Base-by-base conservation (phyloP, 2,888 invertebrate genomes). In the Heliconius ismenius region DNA sequence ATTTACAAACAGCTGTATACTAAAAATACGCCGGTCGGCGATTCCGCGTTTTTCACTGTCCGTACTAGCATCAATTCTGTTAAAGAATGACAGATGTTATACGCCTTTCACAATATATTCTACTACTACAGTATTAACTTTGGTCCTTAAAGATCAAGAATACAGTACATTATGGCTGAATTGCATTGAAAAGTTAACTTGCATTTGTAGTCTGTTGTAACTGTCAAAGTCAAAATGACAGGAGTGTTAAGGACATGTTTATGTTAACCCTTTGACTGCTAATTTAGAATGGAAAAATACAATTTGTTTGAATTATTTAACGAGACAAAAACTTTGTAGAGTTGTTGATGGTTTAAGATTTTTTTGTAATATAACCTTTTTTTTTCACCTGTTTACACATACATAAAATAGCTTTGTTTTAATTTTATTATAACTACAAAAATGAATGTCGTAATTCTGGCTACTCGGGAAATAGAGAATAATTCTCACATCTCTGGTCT, bases 11-110 rank as follows among this genome's bases (percentile, higher is more conserved):
- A 93, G 93, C 93, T 93, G 93, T 86, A 86, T 85, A 81, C 91
- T 89, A 91, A 88, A 90, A 89, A 90, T 92, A 80, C 84, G 84
- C 81, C 87, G 89, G 90, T 89, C 91, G 91, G 86, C 88, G 87
- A 91, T 90, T 92, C 91, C 90, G 91, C 91, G 92, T 93, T 93
- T 93, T 93, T 93, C 93, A 93, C 92, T 92, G 93, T 93, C 93
- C 91, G 83, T 86, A 85, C 84, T 84, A 89, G 86, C 93, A 93
- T 93, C 93, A 93, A 93, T 93, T 91, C 84, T 90, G 92, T 93
- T 93, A 92, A 88, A 89, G 90, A 93, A 92, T 93, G 93, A 93
- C 92, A 92, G 91, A 92, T 92, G 91, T 86, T 90, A 89, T 88
- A 91, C 92, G 90, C 91, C 90, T 91, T 88, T 83, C 84, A 86